phyloP scores from a whole-genome alignment of 2,797 vertebrate species.

The Chlorospingus flavigularis region DNA sequence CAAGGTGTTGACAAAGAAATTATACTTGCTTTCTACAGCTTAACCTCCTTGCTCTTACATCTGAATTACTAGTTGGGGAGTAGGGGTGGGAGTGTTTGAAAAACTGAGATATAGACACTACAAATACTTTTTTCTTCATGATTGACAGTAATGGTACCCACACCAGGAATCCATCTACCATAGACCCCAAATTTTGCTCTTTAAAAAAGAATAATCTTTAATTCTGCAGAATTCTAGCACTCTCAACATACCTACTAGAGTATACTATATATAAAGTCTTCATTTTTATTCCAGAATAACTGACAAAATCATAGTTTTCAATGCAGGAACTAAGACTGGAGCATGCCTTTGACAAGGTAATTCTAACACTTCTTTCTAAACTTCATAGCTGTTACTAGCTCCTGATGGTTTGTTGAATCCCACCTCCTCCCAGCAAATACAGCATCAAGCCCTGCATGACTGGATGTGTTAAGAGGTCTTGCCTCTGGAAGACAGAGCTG shows the following conservation, averaged over 20 bases:
- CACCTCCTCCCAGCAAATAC: neutral
- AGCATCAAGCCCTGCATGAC: neutral
- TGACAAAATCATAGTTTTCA: neutral
- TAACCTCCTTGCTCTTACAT: neutral
- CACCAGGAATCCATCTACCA: neutral
- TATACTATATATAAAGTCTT: neutral
- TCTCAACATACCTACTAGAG: neutral
- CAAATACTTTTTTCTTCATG: neutral
- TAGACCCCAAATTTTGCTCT: neutral
- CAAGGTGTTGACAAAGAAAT: neutral
- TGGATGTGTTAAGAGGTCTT: neutral
- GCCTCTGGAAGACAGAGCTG: neutral
- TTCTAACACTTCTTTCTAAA: neutral
- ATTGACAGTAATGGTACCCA: neutral
- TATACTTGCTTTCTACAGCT: neutral
- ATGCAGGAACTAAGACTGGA: neutral
- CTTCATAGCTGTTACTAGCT: neutral
- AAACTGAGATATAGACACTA: neutral
- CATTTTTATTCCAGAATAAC: neutral
- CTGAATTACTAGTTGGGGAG: neutral
- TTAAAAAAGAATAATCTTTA: neutral
- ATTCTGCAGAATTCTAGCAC: neutral
- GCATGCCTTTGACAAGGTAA: neutral
- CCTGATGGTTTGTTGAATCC: neutral
- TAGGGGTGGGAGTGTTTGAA: neutral